phyloP scores from a whole-genome alignment of 2,113 vertebrate species.

The Nyctereutes procyonoides region DNA sequence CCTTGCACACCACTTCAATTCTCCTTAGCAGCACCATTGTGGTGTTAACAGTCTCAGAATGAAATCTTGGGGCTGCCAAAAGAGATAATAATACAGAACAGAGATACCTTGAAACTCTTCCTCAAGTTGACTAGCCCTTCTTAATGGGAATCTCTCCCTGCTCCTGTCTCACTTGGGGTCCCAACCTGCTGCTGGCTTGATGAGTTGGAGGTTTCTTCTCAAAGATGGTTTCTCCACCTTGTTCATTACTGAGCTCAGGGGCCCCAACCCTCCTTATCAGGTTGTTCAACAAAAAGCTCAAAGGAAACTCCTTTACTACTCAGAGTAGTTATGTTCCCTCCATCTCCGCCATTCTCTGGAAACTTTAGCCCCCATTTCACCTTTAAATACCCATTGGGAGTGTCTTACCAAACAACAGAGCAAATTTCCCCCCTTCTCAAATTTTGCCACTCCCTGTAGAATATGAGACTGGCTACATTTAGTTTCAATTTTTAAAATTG shows the following conservation, averaged over 20 bases:
- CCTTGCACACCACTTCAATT: not conserved
- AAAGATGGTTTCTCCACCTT: not conserved
- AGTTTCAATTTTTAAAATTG: conserved; percentile 8
- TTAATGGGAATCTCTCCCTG: not conserved
- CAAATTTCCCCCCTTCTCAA: not conserved
- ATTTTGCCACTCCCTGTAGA: not conserved
- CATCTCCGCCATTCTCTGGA: not conserved
- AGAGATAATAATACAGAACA: not conserved
- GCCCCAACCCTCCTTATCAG: not conserved
- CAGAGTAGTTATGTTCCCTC: not conserved
- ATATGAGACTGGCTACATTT: not conserved
- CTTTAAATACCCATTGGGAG: not conserved
- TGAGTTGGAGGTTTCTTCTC: not conserved
- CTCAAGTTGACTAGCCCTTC: not conserved
- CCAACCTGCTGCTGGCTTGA: not conserved
- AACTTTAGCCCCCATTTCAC: not conserved
- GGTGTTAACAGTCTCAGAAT: not conserved
- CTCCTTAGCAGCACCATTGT: not conserved
- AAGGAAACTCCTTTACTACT: not conserved
- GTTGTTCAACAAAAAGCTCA: not conserved
- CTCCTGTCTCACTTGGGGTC: not conserved
- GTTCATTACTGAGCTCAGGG: not conserved
- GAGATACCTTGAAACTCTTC: not conserved
- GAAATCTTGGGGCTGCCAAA: not conserved
- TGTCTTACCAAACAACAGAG: not conserved